Conservation (phyloP, 2,797 vertebrate species). For the Sarcoramphus papa region DNA sequence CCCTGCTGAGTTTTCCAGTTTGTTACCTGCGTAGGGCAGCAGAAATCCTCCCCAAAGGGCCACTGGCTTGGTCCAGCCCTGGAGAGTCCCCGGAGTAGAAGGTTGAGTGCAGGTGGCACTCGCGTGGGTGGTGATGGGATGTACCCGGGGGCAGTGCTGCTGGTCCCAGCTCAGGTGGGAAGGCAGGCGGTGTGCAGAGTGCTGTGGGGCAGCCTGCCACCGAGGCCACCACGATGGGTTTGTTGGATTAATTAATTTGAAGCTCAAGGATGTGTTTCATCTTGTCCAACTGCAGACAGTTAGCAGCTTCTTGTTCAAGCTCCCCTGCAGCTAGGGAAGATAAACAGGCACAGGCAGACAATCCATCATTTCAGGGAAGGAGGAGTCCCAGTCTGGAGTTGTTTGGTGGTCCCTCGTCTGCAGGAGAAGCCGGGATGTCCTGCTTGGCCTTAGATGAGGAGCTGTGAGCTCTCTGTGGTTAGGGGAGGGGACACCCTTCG, state of each 20-base stretch:
- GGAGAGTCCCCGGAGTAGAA: not conserved
- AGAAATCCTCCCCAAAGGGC: not conserved
- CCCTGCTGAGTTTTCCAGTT: not conserved
- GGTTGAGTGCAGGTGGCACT: not conserved
- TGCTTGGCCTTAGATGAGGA: not conserved
- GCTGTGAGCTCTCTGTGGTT: not conserved
- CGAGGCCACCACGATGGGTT: not conserved
- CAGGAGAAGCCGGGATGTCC: not conserved
- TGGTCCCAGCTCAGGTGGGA: not conserved
- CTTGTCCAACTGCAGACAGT: not conserved
- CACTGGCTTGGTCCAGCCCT: not conserved
- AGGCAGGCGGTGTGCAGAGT: fast-evolving
- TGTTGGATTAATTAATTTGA: not conserved
- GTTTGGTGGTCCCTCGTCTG: not conserved
- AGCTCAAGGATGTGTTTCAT: not conserved
- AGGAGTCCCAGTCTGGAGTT: not conserved
- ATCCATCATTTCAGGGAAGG: not conserved
- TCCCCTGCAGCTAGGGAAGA: not conserved
- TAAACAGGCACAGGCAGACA: conserved; percentile 14
- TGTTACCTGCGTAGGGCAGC: not conserved
- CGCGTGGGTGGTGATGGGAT: not conserved
- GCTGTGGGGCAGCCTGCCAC: not conserved
- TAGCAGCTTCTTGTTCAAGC: not conserved
- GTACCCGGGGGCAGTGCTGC: not conserved
- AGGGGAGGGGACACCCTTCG: not conserved